phyloP scores from a whole-genome alignment of 2,113 vertebrate genomes.

The Platycercus adscitus region DNA sequence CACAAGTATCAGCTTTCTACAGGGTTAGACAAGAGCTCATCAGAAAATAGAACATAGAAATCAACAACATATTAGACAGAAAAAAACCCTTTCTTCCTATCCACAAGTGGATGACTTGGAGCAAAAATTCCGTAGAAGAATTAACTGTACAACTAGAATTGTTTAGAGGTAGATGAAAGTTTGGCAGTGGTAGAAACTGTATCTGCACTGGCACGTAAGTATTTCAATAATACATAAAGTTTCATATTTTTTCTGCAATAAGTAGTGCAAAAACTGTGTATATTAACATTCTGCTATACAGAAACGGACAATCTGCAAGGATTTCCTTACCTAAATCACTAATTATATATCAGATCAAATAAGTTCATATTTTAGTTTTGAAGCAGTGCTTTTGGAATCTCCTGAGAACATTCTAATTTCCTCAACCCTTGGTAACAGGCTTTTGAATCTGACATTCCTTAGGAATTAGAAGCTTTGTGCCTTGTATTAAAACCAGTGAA shows the following conservation, averaged over 20 bases:
- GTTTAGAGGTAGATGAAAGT: neutral
- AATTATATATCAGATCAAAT: neutral
- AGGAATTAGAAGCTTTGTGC: neutral
- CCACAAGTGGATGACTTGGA: neutral
- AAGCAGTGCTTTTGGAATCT: neutral
- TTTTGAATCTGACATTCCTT: neutral
- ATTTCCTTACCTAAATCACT: neutral
- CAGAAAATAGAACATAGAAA: neutral
- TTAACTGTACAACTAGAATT: neutral
- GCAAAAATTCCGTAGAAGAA: neutral
- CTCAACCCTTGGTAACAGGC: neutral
- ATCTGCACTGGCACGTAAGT: neutral
- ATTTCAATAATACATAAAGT: neutral
- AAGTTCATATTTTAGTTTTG: neutral
- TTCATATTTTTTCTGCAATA: neutral
- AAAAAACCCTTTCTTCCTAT: neutral
- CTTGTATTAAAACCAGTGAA: neutral
- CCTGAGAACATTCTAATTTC: neutral
- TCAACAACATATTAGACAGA: neutral
- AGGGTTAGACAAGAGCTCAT: neutral
- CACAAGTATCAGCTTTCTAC: neutral
- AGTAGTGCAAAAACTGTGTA: neutral
- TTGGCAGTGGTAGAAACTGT: neutral
- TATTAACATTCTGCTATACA: neutral
- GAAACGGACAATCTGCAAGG: neutral